Evolutionary conservation across 1,140 invertebrate genomes (phyloP), one percentile per base, ranked within the genome.

Genomic region (Drosophila pallidifrons): DNA sequence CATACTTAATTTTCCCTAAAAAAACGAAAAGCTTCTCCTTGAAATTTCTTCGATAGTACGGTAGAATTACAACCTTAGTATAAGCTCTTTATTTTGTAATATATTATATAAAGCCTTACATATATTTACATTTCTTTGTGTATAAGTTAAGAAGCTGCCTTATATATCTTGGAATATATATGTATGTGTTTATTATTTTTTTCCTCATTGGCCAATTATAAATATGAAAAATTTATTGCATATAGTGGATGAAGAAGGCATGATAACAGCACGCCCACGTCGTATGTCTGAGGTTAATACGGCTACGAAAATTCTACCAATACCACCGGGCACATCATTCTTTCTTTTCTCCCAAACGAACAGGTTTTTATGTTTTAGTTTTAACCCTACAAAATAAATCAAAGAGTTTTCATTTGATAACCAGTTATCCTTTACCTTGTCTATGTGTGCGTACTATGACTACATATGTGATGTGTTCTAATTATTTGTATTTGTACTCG

Each of bases 311-410:
- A 96, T 96, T 92, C 96, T 97, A 93, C 98, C 98, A 61, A 99
- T 99, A 93, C 99, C 99, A 77, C 96, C 96, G 91, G 97, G 96
- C 91, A 96, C 96, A 92, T 98, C 98, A 82, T 98, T 99, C 94
- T 99, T 99, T 95, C 94, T 99, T 93, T 98, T 99, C 94, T 97
- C 97, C 80, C 96, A 96, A 92, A 98, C 95, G 32, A 99, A 99
- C 95, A 97, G 96, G 97, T 98, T 91, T 89, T 87, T 87, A 83
- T 88, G 59, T 78, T 88, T 75, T 75, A 83, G 80, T 72, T 78
- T 61, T 85, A 83, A 72, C 35, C 47, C 47, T 61, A 63, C 11
- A 64, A 54, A 54, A 41, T 49, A 30, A 57, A 46, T 32, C 43
- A 55, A 49, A 38, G 11, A 20, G 20, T 57, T 71, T n/a, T 51